Conservation (phyloP, 1,140 invertebrate species). For the Sipha flava region DNA sequence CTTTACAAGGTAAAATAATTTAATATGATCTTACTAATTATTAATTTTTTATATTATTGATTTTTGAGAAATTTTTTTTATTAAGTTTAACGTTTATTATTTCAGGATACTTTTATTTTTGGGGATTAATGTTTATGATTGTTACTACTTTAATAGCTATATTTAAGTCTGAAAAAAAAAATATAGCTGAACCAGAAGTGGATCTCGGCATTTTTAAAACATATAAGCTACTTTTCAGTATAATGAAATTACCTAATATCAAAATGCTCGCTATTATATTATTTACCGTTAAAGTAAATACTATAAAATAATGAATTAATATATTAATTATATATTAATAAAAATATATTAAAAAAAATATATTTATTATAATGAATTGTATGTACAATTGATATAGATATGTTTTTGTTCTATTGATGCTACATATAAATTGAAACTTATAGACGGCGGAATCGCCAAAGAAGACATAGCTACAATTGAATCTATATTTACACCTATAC, state of each 20-base stretch:
- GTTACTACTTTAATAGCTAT: constrained; percentile 83
- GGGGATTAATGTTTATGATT: constrained; percentile 85
- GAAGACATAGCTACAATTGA: constrained; percentile 87
- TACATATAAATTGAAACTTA: constrained; percentile 86
- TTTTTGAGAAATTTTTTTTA: neutral
- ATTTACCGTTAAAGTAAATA: constrained; percentile 77
- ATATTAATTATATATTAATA: neutral
- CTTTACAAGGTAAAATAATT: constrained; percentile 74
- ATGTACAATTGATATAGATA: constrained; percentile 54
- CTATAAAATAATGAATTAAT: no score
- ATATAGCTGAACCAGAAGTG: constrained; percentile 36
- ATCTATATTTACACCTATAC: constrained; percentile 85
- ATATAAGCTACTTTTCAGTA: constrained; percentile 73
- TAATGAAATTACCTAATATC: constrained; percentile 75
- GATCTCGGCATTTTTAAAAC: constrained; percentile 63
- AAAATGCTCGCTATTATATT: constrained; percentile 67
- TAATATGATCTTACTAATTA: no score
- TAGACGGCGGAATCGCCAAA: constrained; percentile 90
- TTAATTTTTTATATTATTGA: neutral
- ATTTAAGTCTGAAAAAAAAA: constrained; percentile 47
- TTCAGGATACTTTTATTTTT: constrained; percentile 85
- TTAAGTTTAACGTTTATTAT: no score
- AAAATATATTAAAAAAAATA: neutral
- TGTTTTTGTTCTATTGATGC: constrained; percentile 94
- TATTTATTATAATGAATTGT: neutral